These are phyloP conservation scores for Anastatus disparis DNA, from an alignment of 1,140 invertebrate genomes.

Conservation along the genomic window DNA sequence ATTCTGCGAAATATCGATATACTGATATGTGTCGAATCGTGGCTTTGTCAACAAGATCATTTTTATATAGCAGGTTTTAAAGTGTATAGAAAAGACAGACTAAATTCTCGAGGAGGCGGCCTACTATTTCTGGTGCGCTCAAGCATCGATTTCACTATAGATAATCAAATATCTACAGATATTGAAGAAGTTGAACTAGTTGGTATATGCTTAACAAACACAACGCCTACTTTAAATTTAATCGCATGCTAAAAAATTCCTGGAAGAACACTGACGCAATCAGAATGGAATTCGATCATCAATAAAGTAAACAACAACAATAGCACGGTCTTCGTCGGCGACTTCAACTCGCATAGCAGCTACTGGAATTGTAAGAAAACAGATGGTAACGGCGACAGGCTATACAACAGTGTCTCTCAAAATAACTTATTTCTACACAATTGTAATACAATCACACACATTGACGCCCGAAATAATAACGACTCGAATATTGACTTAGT, in stretches of 20 bases:
- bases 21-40: too few species aligned
- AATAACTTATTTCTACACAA: too few species aligned
- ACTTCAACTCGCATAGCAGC: too few species aligned
- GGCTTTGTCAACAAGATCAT: neutral
- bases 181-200: too few species aligned
- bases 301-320: neutral
- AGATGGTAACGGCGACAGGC: neutral
- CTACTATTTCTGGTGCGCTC: neutral
- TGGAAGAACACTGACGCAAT: neutral
- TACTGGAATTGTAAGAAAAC: neutral
- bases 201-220: too few species aligned
- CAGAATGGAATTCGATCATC: neutral
- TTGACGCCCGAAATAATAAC: neutral
- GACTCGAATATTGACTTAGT: constrained; percentile 24
- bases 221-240: too few species aligned
- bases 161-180: too few species aligned
- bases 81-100: too few species aligned
- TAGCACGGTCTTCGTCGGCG: neutral
- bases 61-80: neutral
- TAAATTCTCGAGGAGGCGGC: neutral
- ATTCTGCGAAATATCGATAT: too few species aligned
- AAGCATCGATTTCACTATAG: too few species aligned
- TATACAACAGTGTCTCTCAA: neutral
- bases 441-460: neutral
- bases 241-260: too few species aligned